Conservation (phyloP, 1,140 invertebrate genomes). For the Maniola jurtina region DNA sequence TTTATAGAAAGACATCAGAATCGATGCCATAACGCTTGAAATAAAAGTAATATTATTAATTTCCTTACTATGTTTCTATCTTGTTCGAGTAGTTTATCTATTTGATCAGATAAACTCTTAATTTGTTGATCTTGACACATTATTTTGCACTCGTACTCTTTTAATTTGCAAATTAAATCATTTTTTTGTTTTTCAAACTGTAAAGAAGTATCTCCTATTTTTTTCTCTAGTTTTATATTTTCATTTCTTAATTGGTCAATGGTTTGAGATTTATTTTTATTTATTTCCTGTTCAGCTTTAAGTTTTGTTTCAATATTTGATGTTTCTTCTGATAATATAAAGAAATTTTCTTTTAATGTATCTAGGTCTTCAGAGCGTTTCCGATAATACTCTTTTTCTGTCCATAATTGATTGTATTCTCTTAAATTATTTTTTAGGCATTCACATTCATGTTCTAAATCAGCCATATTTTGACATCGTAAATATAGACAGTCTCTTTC, state of each 20-base stretch:
- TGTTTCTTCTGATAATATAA: slow-evolving; percentile 61
- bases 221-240: slow-evolving; percentile 59
- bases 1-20: neutral
- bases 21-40: too few species aligned
- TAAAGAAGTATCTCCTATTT: slow-evolving; percentile 52
- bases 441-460: slow-evolving; percentile 59
- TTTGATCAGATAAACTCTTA: slow-evolving; percentile 57
- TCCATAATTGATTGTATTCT: slow-evolving; percentile 63
- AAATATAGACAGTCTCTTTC: slow-evolving; percentile 55
- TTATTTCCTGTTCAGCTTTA: slow-evolving; percentile 63
- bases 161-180: slow-evolving; percentile 57
- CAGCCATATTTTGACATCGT: slow-evolving; percentile 54
- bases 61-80: slow-evolving; percentile 44
- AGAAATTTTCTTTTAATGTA: slow-evolving; percentile 60
- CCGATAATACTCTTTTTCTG: slow-evolving; percentile 64
- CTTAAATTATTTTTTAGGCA: slow-evolving; percentile 47
- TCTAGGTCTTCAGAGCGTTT: slow-evolving; percentile 64
- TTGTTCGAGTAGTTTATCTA: slow-evolving; percentile 56
- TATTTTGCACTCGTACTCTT: slow-evolving; percentile 66
- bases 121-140: slow-evolving; percentile 72
- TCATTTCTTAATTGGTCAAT: slow-evolving; percentile 56
- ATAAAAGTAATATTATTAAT: slow-evolving; percentile 20
- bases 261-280: slow-evolving; percentile 51
- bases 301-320: slow-evolving; percentile 59
- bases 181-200: slow-evolving; percentile 67